Conservation (phyloP, 2,797 vertebrate genomes). For the Acanthopagrus latus region DNA sequence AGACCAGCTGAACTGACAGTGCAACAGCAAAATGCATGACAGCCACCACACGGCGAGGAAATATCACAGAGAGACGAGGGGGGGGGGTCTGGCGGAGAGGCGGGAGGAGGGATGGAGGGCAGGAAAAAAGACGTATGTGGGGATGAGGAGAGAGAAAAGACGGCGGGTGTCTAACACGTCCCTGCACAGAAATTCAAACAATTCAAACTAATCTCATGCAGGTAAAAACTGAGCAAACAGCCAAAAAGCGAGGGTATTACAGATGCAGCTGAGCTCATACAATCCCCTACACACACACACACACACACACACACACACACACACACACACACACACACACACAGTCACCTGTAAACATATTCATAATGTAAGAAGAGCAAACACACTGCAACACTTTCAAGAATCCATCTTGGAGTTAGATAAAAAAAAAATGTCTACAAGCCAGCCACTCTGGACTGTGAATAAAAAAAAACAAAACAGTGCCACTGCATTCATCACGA, state of each 20-base stretch:
- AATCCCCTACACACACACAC: conserved; percentile 8
- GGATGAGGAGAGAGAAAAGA: not conserved
- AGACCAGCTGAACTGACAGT: conserved; percentile 65
- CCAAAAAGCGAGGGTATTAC: conserved; percentile 6
- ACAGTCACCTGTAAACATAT: conserved; percentile 36
- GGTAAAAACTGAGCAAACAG: conserved; percentile 44
- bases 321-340: conserved; percentile 15
- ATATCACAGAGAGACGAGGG: conserved; percentile 50
- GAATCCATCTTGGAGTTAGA: conserved; percentile 30
- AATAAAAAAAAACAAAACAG: conserved; percentile 31
- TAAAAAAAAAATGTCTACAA: conserved; percentile 16
- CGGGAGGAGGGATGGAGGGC: conserved; percentile 17
- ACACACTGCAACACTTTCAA: conserved; percentile 21
- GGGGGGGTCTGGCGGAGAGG: conserved; percentile 16
- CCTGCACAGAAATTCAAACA: conserved; percentile 33
- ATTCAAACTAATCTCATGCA: conserved; percentile 34
- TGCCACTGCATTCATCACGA: conserved; percentile 32
- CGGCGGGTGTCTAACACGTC: not conserved
- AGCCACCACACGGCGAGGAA: conserved; percentile 40
- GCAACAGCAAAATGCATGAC: conserved; percentile 59
- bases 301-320: conserved; percentile 7
- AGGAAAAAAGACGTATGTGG: conserved; percentile 16
- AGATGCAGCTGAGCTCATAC: conserved; percentile 10
- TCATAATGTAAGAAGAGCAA: conserved; percentile 24
- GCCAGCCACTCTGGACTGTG: conserved; percentile 19